These are phyloP conservation scores for Zaprionus gabonicus DNA, from an alignment of 1,140 invertebrate genomes.

Conservation along the genomic window DNA sequence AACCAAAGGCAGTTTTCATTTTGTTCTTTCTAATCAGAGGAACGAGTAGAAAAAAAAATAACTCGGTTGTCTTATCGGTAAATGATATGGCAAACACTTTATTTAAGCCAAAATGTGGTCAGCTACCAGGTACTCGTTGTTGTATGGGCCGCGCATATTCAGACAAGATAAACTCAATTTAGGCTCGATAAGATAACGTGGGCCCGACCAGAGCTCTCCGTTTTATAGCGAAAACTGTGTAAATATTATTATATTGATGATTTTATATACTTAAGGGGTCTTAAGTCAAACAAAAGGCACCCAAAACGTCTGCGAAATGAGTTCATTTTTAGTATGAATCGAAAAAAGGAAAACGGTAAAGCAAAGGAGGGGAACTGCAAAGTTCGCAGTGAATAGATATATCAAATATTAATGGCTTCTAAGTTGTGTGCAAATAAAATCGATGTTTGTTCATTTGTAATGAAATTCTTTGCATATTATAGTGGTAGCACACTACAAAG, in stretches of 20 bases:
- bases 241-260: conserved; percentile 46
- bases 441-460: neutral
- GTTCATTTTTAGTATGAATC: neutral
- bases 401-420: neutral
- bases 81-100: conserved; percentile 68
- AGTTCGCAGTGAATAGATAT: neutral
- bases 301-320: neutral
- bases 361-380: neutral
- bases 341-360: neutral
- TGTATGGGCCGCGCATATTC: conserved; percentile 37
- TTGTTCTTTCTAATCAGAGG: conserved; percentile 61
- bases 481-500: no score
- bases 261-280: conserved; percentile 16
- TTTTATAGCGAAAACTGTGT: conserved; percentile 16
- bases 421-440: neutral
- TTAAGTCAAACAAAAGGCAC: neutral
- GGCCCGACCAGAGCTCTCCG: neutral
- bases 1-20: conserved; percentile 24
- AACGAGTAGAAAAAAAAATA: conserved; percentile 2
- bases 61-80: conserved; percentile 57
- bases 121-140: conserved; percentile 38
- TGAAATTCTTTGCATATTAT: neutral
- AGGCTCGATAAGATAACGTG: conserved; percentile 58
- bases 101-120: conserved; percentile 70
- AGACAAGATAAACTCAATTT: conserved; percentile 65